Base-by-base conservation (phyloP, 2,797 vertebrate species). In the Sciaenops ocellatus region DNA sequence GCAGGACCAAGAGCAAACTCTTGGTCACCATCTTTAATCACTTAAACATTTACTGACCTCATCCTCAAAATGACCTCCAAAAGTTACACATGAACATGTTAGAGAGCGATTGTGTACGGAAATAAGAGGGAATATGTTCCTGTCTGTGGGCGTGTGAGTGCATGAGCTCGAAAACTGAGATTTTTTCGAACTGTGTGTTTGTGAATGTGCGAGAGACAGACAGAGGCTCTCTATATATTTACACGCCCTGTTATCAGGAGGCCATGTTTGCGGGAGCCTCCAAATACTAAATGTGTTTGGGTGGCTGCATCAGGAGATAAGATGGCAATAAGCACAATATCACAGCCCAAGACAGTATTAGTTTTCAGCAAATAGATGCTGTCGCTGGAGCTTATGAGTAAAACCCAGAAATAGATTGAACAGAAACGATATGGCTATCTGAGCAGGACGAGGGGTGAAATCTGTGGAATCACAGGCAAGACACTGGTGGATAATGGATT, bases 261-360 rank as follows among this genome's bases (percentile, higher is more conserved):
- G 82, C 78, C 52, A 54, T 68, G 76, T 80, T 82, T 82, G 80
- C 76, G 8, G 78, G 44, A 66, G 87, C 87, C 83, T 85, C 83
- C 85, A 78, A 84, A 88, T 68, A 81, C 85, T 81, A 82, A 91
- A 90, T 83, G 80, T 86, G 91, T 91, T 89, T 86, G 79, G 85
- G 90, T 76, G 80, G 81, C 84, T 87, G 90, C 87, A 75, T 73
- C 26, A 18, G 61, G 79, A 89, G 92, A 93, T 93, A 93, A 92
- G 90, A 86, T 78, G 82, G 90, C 90, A 92, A 92, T 90, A 91
- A 90, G 84, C 72, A 71, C 85, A 84, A 73, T 85, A 88, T 89
- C 78, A 76, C 82, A 83, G 77, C 81, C 79, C 82, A 70, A 87
- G 82, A 88, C 84, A 76, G 86, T 89, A 90, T 91, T 92, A 84